A percentile compares a stretch with the other conserved stretches of the same genome.
Conservation (phyloP, 2,888 invertebrate genomes). For the Parnassius mnemosyne region DNA sequence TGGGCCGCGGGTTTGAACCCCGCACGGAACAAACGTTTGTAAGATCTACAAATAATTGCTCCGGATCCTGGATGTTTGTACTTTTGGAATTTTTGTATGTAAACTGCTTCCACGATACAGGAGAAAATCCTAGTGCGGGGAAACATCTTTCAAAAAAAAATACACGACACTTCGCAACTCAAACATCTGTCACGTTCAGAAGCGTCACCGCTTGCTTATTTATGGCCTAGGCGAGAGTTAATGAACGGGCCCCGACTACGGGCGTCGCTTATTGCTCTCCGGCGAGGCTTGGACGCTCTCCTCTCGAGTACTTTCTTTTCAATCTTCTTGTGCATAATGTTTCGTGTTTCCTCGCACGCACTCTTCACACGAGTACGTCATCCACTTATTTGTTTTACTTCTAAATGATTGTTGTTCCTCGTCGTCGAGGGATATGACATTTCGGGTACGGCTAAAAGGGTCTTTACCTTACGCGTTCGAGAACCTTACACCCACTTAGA, state of each 20-base stretch:
- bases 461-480: conserved; percentile 33
- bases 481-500: conserved; percentile 60
- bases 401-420: conserved; percentile 62
- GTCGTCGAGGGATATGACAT: conserved; percentile 55
- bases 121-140: too few relatives aligned
- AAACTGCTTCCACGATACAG: too few relatives aligned
- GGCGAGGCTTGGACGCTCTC: conserved; percentile 70
- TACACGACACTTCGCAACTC: not conserved
- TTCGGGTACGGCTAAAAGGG: conserved; percentile 60
- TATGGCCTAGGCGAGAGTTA: conserved; percentile 67
- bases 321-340: conserved; percentile 76
- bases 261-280: conserved; percentile 75
- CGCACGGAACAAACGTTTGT: too few relatives aligned
- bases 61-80: too few relatives aligned
- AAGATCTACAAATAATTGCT: too few relatives aligned
- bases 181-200: conserved; percentile 42
- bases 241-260: conserved; percentile 66
- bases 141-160: not conserved
- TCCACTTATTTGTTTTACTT: conserved; percentile 74
- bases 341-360: conserved; percentile 67
- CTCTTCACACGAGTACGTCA: conserved; percentile 59
- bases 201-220: conserved; percentile 54
- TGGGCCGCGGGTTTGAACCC: too few relatives aligned
- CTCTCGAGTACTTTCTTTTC: conserved; percentile 74
- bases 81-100: too few relatives aligned